phyloP scores from a whole-genome alignment of 2,888 invertebrate genomes.

The Acronicta leporina region DNA sequence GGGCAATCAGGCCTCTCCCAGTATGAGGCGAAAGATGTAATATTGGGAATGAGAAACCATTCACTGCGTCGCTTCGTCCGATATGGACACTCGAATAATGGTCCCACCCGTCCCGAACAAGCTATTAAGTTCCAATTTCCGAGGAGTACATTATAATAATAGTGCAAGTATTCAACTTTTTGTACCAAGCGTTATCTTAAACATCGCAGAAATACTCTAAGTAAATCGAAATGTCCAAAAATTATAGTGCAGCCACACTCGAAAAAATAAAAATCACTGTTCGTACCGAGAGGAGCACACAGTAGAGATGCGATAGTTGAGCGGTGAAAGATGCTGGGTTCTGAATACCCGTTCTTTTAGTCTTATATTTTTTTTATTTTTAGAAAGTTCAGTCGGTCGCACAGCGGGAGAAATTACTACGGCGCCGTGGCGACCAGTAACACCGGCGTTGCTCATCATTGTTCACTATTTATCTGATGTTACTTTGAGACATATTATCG shows the following conservation, averaged over 20 bases:
- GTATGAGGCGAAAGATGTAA: slow-evolving; percentile 81
- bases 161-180: slow-evolving; percentile 45
- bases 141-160: slow-evolving; percentile 60
- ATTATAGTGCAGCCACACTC: slow-evolving; percentile 51
- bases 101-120: slow-evolving; percentile 56
- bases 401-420: slow-evolving; percentile 85
- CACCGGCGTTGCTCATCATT: slow-evolving; percentile 80
- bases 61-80: slow-evolving; percentile 70
- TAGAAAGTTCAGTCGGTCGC: slow-evolving; percentile 87
- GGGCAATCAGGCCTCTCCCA: slow-evolving; percentile 83
- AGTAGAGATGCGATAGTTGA: slow-evolving; percentile 78
- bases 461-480: slow-evolving; percentile 76
- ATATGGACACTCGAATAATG: slow-evolving; percentile 72
- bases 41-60: slow-evolving; percentile 80
- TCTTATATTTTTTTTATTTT: slow-evolving; percentile 84
- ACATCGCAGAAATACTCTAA: slow-evolving; percentile 50
- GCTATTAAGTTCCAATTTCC: slow-evolving; percentile 63
- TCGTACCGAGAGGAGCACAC: slow-evolving; percentile 64
- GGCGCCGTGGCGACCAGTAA: slow-evolving; percentile 71
- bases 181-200: slow-evolving; percentile 57
- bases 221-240: slow-evolving; percentile 57
- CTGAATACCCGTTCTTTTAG: slow-evolving; percentile 85
- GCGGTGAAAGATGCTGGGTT: slow-evolving; percentile 86
- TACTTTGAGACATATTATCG: slow-evolving; percentile 53
- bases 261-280: slow-evolving; percentile 63